A percentile compares a stretch with the other conserved stretches of the same genome.
Conservation (phyloP, 2,113 vertebrate genomes). For the Mandrillus leucophaeus region DNA sequence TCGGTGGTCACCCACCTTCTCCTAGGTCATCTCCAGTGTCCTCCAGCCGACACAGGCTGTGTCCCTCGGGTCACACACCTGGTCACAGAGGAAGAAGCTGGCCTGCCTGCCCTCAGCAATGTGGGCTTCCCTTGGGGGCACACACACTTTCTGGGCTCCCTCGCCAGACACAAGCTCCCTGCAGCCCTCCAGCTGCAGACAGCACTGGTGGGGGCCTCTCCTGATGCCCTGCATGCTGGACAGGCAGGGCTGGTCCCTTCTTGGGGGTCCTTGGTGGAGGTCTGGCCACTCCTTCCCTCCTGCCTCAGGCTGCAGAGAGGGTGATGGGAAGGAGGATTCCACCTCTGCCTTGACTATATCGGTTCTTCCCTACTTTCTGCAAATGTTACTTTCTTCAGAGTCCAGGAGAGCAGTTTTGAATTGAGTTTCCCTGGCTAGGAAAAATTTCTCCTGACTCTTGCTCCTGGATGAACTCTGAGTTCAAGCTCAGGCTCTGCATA, state of each 20-base stretch:
- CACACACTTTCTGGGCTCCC: background rate
- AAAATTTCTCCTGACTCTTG: no score
- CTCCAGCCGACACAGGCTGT: background rate
- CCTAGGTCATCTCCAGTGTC: background rate
- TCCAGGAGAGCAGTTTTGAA: background rate
- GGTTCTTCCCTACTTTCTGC: rapidly evolving
- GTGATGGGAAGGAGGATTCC: no score
- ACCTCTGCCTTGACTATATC: rapidly evolving
- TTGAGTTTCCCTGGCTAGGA: rapidly evolving
- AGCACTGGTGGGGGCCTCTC: no score
- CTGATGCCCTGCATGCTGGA: no score
- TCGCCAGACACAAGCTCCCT: background rate
- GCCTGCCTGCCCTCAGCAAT: background rate
- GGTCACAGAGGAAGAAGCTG: background rate
- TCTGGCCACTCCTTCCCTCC: rapidly evolving
- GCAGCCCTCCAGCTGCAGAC: background rate
- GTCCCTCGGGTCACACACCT: background rate
- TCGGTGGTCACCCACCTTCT: no score
- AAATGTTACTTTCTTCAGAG: rapidly evolving
- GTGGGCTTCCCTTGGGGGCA: background rate
- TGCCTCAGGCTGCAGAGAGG: rapidly evolving
- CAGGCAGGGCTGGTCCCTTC: background rate
- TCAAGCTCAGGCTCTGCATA: background rate
- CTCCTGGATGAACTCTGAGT: background rate
- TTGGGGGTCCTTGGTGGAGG: background rate